These are phyloP conservation scores for Panurus biarmicus DNA, from an alignment of 2,113 vertebrate genomes.

Conservation along the genomic window DNA sequence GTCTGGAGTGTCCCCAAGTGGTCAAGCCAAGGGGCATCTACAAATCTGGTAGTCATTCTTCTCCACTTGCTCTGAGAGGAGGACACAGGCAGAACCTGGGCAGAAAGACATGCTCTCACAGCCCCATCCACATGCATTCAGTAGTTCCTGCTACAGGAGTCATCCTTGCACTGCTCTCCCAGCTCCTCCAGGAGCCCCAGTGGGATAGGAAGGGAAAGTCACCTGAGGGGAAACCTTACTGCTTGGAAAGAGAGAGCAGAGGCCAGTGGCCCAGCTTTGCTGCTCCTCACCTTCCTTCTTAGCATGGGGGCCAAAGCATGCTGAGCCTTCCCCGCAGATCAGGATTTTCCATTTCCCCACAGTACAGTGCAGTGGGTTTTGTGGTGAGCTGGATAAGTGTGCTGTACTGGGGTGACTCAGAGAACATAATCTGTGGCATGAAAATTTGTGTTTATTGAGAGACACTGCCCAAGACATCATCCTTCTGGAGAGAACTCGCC, in stretches of 20 bases:
- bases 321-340: not conserved
- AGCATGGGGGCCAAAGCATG: accelerated
- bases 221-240: not conserved
- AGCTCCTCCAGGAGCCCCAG: not conserved
- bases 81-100: not conserved
- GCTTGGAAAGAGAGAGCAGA: not conserved
- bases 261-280: not conserved
- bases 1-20: not conserved
- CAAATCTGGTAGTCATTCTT: not conserved
- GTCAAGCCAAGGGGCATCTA: not conserved
- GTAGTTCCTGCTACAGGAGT: not conserved
- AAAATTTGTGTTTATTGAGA: not conserved
- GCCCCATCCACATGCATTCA: not conserved
- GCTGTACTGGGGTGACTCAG: not conserved
- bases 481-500: not conserved
- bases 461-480: not conserved
- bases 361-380: not conserved
- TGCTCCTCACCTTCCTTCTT: not conserved
- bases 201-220: not conserved
- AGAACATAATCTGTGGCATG: not conserved
- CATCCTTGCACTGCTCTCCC: not conserved
- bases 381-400: not conserved
- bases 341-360: too few relatives aligned
- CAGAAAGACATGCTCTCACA: not conserved
- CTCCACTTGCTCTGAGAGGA: not conserved